These are phyloP conservation scores for Bembecia ichneumoniformis DNA, from an alignment of 2,888 invertebrate genomes.

Conservation along the genomic window DNA sequence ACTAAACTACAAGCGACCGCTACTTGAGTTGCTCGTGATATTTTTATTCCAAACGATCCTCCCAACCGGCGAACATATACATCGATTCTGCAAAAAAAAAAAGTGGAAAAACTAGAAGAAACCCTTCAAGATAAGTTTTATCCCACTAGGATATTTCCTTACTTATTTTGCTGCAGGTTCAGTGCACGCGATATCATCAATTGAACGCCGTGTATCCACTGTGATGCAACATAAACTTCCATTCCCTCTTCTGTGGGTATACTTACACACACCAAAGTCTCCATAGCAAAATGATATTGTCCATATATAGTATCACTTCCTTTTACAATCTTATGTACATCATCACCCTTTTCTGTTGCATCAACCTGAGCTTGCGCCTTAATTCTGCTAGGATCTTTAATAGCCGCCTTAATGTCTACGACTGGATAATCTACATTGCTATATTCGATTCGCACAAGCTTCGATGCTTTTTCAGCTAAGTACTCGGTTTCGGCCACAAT, in stretches of 20 bases:
- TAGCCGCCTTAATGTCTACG: conserved; percentile 14
- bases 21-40: conserved; percentile 67
- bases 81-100: not conserved
- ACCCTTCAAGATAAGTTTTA: too few relatives aligned
- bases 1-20: conserved; percentile 77
- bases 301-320: conserved; percentile 36
- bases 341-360: conserved; percentile 22
- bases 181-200: conserved; percentile 58
- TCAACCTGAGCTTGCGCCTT: conserved; percentile 13
- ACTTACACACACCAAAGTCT: conserved; percentile 72
- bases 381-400: conserved; percentile 21
- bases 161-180: conserved; percentile 69
- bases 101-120: not conserved
- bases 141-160: conserved; percentile 24
- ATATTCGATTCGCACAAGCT: conserved; percentile 57
- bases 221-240: conserved; percentile 70
- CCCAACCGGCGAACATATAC: conserved; percentile 75
- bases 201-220: conserved; percentile 70
- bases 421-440: conserved; percentile 21
- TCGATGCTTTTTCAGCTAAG: conserved; percentile 62
- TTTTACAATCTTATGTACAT: conserved; percentile 30
- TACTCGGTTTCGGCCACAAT: conserved; percentile 71
- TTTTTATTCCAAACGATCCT: conserved; percentile 83
- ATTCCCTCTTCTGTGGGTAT: conserved; percentile 76
- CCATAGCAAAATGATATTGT: conserved; percentile 80